Evolutionary conservation across 2,888 invertebrate species (phyloP).

Genomic region (Conus canariensis): DNA sequence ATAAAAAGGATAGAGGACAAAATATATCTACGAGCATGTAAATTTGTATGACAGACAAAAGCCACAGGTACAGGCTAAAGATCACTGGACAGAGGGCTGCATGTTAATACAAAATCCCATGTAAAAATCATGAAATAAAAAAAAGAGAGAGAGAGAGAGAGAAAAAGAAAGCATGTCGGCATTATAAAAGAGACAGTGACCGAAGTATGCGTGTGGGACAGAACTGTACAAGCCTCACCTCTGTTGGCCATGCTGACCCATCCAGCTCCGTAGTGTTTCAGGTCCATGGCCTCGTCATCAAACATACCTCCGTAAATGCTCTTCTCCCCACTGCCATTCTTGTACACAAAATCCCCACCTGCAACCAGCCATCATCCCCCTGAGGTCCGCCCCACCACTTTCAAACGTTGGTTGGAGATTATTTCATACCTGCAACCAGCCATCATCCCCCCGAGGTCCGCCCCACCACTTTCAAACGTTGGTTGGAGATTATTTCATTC

Average conservation of each 20-base stretch:
- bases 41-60: too few species aligned
- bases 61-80: too few species aligned
- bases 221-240: conserved; percentile 66
- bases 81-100: too few species aligned
- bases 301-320: conserved; percentile 91
- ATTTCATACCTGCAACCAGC: conserved; percentile 1
- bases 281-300: conserved; percentile 90
- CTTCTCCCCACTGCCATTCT: conserved; percentile 89
- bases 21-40: too few species aligned
- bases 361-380: conserved; percentile 40
- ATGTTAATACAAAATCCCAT: too few species aligned
- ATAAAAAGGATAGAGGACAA: too few species aligned
- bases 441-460: background rate
- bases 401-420: background rate
- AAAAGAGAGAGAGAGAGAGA: too few species aligned
- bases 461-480: background rate
- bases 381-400: background rate
- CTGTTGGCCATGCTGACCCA: conserved; percentile 95
- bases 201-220: too few species aligned
- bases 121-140: too few species aligned
- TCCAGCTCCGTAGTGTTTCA: conserved; percentile 90
- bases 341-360: conserved; percentile 91
- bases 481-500: too few species aligned
- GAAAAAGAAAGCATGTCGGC: too few species aligned
- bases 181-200: too few species aligned